phyloP scores from a whole-genome alignment of 2,888 invertebrate genomes.

The Gari tellinella region DNA sequence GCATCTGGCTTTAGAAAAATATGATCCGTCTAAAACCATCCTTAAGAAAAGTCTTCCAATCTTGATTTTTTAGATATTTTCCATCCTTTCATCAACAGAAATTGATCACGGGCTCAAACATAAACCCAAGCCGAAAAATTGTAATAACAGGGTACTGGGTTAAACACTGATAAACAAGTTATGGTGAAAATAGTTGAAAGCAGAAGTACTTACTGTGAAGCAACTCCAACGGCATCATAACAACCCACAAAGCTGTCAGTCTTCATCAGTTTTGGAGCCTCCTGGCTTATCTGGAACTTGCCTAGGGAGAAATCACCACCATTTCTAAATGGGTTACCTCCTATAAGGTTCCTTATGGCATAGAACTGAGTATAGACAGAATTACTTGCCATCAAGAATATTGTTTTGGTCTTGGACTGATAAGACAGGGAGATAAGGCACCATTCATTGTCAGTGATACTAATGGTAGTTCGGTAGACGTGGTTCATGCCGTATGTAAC shows the following conservation, averaged over 20 bases:
- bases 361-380: background rate
- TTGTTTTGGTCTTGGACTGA: constrained; percentile 4
- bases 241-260: constrained; percentile 44
- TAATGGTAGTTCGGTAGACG: constrained; percentile 10
- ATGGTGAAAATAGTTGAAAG: too few species aligned
- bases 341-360: background rate
- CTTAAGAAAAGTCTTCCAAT: too few species aligned
- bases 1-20: too few species aligned
- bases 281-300: constrained; percentile 42
- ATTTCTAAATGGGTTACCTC: constrained; percentile 27
- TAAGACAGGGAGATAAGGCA: constrained; percentile 32
- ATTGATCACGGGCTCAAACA: too few species aligned
- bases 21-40: too few species aligned
- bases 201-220: constrained; percentile 22
- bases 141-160: too few species aligned
- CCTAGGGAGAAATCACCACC: constrained; percentile 42
- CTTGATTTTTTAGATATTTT: too few species aligned
- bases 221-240: constrained; percentile 43
- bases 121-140: too few species aligned
- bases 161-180: too few species aligned
- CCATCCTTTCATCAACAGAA: too few species aligned
- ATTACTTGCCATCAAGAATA: background rate
- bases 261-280: constrained; percentile 29
- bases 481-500: constrained; percentile 28
- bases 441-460: constrained; percentile 37